Base-by-base conservation (phyloP, 2,797 vertebrate species). In the Sebastes aleutianus region DNA sequence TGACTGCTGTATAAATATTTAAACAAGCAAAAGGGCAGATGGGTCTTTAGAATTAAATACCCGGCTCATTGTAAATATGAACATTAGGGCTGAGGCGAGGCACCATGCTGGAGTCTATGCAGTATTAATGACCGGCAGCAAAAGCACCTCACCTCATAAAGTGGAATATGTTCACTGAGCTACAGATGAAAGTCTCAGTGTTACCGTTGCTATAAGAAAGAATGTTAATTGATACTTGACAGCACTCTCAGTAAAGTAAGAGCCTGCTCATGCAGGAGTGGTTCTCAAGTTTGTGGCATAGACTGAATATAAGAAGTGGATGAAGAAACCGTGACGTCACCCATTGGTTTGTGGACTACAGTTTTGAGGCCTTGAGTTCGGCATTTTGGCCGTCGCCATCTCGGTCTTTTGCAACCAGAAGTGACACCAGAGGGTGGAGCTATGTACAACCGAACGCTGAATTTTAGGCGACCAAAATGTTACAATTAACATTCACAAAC, bases 31-130 rank as follows among this genome's bases (percentile, higher is more conserved):
- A 95, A 96, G 95, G 92, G 90, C 93, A 95, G 90, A 93, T 90
- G 86, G 89, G 85, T 93, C 86, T 93, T 93, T 90, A 82, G 89
- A 94, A 95, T 95, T 94, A 95, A 95, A 95, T 92, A 93, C 91
- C 80, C 85, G 29, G 67, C 90, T 88, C 70, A 81, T 84, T 91
- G 89, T 93, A 93, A 93, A 94, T 94, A 93, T 93, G 90, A 94
- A 91, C 88, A 88, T 93, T 89, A 89, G 90, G 79, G 54, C 6
- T 86, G 79, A 85, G 85, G 56, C 54, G 72, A 79, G 82, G 85
- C 85, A 57, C 83, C 88, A 86, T 79, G 92, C 86, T 80, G 87
- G 76, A 85, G 81, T 82, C 63, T 29, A 90, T 95, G 91, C 90
- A 94, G 79, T 91, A 91, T 95, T 95, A 92, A 95, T 94, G 89